Base-by-base conservation (phyloP, 2,888 invertebrate species). In the Spicauda simplicius region DNA sequence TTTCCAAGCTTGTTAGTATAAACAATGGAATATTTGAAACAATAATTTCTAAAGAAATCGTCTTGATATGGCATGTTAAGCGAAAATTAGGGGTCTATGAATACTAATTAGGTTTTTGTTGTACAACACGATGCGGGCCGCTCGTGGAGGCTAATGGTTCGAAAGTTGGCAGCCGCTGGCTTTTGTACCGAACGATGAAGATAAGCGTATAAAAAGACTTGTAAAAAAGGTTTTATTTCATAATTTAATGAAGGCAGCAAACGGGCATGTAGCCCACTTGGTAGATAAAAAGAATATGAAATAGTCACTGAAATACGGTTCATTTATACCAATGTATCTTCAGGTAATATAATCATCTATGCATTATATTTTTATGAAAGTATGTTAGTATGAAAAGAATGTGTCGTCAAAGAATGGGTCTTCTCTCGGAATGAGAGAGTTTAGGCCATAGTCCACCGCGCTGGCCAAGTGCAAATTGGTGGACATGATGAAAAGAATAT, bases 131-230 rank as follows among this genome's bases (percentile, higher is more conserved):
- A 50, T 4, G 18, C 50, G 50, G 48, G 7, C 10, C 50, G 50
- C 18, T 50, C 18, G 18, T 18, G 18, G 25, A 25, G 18, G 50
- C 50, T 50, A 50, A 50, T 18, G 50, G 50, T 16, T 18, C 2
- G 18, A 53, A 53, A 53, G 53, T 53, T 19, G 53, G 53, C 53
- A 19, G 6, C 53, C 25, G 14, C 53, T 25, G 19, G 14, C 50
- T 18, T 50, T 50, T 50, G 50, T 41, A 11, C 33, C n/a, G n/a
- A 41, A 57, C 37, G 57, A 19, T 57, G 16, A 57, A 37, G 37
- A 57, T 41, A 57, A 57, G 57, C 57, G 37, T 19, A 41, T 41
- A 50, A 50, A 16, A 16, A 16, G 8, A 48, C 16, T 16, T 5
- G 6, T n/a, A n/a, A 45, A 4, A 45, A 45, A n/a, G n/a, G 6